Conservation (phyloP, 2,113 vertebrate genomes). For the Sula dactylatra region DNA sequence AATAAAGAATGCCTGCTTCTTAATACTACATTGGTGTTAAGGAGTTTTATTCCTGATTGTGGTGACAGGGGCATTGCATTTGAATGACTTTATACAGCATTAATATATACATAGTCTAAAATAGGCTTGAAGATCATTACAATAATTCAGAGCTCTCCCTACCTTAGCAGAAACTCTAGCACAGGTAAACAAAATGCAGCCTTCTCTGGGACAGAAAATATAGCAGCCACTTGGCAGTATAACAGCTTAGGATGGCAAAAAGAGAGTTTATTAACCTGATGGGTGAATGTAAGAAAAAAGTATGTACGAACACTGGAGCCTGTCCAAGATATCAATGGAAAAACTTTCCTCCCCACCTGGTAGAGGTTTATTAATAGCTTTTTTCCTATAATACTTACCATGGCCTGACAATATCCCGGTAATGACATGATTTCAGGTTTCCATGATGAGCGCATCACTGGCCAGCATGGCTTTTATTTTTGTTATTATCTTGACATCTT, state of each 20-base stretch:
- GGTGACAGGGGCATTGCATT: background rate
- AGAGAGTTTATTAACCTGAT: background rate
- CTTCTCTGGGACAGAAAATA: background rate
- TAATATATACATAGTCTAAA: background rate
- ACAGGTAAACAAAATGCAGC: background rate
- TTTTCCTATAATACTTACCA: background rate
- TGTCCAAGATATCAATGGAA: background rate
- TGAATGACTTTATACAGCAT: background rate
- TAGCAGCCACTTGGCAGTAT: background rate
- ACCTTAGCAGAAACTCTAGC: background rate
- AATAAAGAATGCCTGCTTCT: too few species aligned
- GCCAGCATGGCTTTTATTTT: background rate
- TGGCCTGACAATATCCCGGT: background rate
- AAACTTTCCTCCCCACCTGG: background rate
- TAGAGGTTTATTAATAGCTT: background rate
- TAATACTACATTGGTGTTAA: too few species aligned
- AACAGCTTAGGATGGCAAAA: background rate
- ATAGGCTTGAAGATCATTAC: background rate
- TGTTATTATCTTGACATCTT: background rate
- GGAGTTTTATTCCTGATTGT: too few species aligned
- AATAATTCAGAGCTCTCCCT: background rate
- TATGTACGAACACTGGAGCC: background rate
- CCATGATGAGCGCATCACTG: background rate
- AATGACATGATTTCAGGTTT: background rate
- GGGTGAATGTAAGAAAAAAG: background rate